phyloP scores from a whole-genome alignment of 2,888 invertebrate species.

The Tubulanus polymorphus region DNA sequence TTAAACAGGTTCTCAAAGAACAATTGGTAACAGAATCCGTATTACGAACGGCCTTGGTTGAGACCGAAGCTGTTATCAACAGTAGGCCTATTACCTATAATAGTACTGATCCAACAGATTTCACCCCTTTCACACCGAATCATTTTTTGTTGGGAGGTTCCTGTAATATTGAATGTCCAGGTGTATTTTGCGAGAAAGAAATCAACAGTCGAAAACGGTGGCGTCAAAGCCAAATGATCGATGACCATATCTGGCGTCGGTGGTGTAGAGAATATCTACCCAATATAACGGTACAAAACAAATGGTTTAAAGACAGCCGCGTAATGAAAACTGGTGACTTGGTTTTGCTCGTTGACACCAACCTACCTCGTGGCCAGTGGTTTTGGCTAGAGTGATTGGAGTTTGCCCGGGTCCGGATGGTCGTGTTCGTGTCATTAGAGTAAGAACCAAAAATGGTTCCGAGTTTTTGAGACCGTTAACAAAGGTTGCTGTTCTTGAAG shows the following conservation, averaged over 20 bases:
- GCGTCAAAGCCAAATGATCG: neutral
- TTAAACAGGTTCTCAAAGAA: neutral
- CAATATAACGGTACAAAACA: neutral
- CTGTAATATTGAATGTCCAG: neutral
- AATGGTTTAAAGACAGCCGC: neutral
- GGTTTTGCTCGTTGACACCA: neutral
- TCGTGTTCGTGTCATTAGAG: no score
- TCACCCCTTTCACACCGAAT: slow-evolving; percentile 25
- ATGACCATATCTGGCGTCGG: slow-evolving; percentile 3
- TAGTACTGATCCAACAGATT: slow-evolving; percentile 6
- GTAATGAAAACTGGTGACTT: neutral
- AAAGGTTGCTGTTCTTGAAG: no score
- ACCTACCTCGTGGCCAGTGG: neutral
- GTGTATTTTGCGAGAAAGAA: neutral
- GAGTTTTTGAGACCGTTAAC: no score
- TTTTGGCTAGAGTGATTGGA: neutral
- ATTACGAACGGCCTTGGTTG: neutral
- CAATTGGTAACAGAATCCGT: neutral
- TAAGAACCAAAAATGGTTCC: no score
- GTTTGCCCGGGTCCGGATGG: no score
- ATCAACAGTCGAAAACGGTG: slow-evolving; percentile 2
- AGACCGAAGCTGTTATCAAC: slow-evolving; percentile 2
- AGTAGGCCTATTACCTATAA: slow-evolving; percentile 3
- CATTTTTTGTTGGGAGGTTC: slow-evolving; percentile 30
- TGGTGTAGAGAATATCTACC: slow-evolving; percentile 6